Evolutionary conservation across 1,140 invertebrate genomes (phyloP).

Genomic region (Agrilus planipennis): DNA sequence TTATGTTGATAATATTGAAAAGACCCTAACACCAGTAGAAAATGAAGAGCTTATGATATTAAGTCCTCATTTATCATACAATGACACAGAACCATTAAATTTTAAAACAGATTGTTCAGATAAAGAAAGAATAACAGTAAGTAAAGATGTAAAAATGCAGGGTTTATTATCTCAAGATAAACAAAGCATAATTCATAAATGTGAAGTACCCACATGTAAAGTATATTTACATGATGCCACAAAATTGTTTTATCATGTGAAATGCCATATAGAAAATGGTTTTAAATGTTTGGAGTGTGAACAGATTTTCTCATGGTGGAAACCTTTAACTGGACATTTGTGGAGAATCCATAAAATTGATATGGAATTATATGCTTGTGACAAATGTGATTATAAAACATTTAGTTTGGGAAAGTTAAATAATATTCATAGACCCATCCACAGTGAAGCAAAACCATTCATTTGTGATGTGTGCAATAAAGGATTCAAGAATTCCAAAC

Average conservation of each 20-base stretch:
- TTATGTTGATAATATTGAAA: too few species aligned
- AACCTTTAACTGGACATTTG: constrained; percentile 57
- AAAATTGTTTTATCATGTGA: constrained; percentile 42
- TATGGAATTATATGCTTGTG: constrained; percentile 59
- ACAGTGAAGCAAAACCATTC: constrained; percentile 49
- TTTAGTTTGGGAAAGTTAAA: constrained; percentile 48
- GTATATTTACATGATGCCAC: constrained; percentile 34
- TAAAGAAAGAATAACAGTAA: background rate
- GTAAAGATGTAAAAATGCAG: constrained; percentile 13
- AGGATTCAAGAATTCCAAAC: constrained; percentile 63
- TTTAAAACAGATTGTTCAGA: too few species aligned
- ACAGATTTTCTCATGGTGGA: constrained; percentile 41
- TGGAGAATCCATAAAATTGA: constrained; percentile 66
- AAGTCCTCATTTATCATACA: too few species aligned
- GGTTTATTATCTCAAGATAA: constrained; percentile 11
- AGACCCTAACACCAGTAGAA: too few species aligned
- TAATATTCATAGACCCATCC: constrained; percentile 56
- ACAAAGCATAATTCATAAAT: too few species aligned
- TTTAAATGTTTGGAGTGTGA: constrained; percentile 58
- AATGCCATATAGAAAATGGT: constrained; percentile 47
- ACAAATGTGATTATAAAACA: constrained; percentile 50
- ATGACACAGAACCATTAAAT: too few species aligned
- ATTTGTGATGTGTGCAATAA: constrained; percentile 58
- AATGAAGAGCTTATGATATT: too few species aligned
- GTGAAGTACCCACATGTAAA: constrained; percentile 34